Evolutionary conservation across 2,888 invertebrate species (phyloP).

Genomic region (Osmoderma eremita): DNA sequence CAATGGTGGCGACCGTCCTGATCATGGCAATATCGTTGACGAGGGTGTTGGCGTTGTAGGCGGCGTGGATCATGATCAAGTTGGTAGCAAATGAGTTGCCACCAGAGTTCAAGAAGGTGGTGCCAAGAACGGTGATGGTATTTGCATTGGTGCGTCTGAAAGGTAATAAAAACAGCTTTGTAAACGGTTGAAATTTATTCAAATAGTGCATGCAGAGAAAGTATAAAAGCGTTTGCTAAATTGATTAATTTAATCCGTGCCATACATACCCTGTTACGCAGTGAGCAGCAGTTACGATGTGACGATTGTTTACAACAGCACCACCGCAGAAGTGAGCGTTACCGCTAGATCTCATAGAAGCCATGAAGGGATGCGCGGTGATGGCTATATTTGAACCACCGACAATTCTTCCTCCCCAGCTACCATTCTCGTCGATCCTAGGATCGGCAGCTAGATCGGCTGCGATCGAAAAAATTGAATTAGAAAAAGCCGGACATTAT

Average conservation of each 20-base stretch:
- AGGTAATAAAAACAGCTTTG: neutral
- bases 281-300: conserved; percentile 68
- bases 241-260: neutral
- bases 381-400: conserved; percentile 63
- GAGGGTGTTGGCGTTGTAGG: conserved; percentile 58
- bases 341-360: conserved; percentile 58
- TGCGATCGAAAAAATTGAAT: conserved; percentile 10
- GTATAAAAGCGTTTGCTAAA: too few species aligned
- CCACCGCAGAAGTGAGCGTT: conserved; percentile 66
- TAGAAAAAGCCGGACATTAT: neutral
- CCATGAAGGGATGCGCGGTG: conserved; percentile 63
- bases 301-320: conserved; percentile 63
- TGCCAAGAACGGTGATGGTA: conserved; percentile 61
- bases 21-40: conserved; percentile 50
- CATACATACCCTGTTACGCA: conserved; percentile 53
- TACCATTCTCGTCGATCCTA: conserved; percentile 33
- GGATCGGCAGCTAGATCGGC: conserved; percentile 17
- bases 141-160: conserved; percentile 17
- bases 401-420: conserved; percentile 59
- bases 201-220: neutral
- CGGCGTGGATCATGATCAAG: conserved; percentile 61
- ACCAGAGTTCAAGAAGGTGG: conserved; percentile 62
- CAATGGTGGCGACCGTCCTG: conserved; percentile 38
- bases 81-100: conserved; percentile 63
- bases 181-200: neutral